Conservation (phyloP, 2,888 invertebrate genomes). For the Eudemis profundana region DNA sequence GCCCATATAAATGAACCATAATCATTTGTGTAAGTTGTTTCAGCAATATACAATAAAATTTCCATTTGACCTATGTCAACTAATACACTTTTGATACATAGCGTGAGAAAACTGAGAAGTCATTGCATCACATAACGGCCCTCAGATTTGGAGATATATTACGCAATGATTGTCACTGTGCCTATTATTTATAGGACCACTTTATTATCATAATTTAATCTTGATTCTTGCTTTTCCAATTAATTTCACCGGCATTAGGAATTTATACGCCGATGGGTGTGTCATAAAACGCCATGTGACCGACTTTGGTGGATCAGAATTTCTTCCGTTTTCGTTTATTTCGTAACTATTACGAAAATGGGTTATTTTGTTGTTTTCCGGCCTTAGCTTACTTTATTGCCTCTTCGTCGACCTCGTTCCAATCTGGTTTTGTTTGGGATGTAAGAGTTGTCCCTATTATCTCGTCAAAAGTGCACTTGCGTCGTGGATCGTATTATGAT, state of each 20-base stretch:
- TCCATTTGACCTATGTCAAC: conserved; percentile 52
- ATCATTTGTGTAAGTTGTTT: conserved; percentile 33
- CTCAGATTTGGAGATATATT: conserved; percentile 48
- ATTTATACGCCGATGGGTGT: conserved; percentile 63
- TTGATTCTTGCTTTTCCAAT: conserved; percentile 57
- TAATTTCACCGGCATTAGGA: conserved; percentile 64
- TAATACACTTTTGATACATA: conserved; percentile 49
- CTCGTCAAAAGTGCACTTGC: no score
- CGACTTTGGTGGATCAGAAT: conserved; percentile 42
- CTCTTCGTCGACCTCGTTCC: background rate
- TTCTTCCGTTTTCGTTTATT: conserved; percentile 51
- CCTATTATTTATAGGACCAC: conserved; percentile 58
- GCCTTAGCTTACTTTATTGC: background rate
- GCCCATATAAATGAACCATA: conserved; percentile 10
- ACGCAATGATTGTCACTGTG: conserved; percentile 51
- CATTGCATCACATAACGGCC: conserved; percentile 35
- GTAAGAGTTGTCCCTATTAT: no score
- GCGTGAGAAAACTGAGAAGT: conserved; percentile 35
- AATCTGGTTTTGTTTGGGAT: background rate
- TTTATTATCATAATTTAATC: conserved; percentile 60
- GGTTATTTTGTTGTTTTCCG: conserved; percentile 6
- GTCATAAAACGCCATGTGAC: conserved; percentile 50
- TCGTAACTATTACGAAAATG: conserved; percentile 45
- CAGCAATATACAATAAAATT: conserved; percentile 51
- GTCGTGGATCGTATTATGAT: no score